Base-by-base conservation (phyloP, 92 coral and sea anemone genomes). In the Anthopleura xanthogrammica region DNA sequence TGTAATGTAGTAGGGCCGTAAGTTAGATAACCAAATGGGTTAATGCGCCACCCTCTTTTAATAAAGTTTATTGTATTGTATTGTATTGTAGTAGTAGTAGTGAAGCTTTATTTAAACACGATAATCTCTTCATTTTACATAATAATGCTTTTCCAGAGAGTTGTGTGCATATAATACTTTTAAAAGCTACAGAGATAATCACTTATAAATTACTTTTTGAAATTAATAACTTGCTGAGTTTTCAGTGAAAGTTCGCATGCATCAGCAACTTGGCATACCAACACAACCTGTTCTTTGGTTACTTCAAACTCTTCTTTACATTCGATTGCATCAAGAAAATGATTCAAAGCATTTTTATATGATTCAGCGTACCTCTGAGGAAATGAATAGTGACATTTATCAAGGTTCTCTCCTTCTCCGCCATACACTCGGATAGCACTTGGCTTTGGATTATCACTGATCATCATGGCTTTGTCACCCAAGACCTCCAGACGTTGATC, bases 401-500 rank as follows among this genome's bases (percentile, higher is more conserved):
- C 92, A 3, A 78, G 85, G 1, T 52, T 75, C 20, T 87, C 76
- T 20, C 97, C 97, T 19, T 79, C 72, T 0, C 65, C 42, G 24
- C 85, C 75, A 4, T 89, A 86, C 10, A 92, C 62, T 76, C 83
- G 88, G 3, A 90, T 92, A 3, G 89, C 93, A 4, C 86, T 85
- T 0, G 90, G 92, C 55, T 79, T 80, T 36, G 70, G 77, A 79
- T 95, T 95, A 8, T 92, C 94, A 52, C 92, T 86, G 5, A 89
- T 89, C 41, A 95, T 52, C 98, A 95, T 94, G 0, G 97, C 98
- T 64, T 84, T 89, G 60, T 91, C 87, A 16, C 98, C 98, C 82
- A 94, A 90, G 50, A 92, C 98, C 66, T 95, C 98, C 4, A 95
- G 54, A 10, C 98, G 89, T 55, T 95, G 98, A 79, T 95, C 98